Conservation (phyloP, 1,140 invertebrate genomes). For the Drosophila tristis region DNA sequence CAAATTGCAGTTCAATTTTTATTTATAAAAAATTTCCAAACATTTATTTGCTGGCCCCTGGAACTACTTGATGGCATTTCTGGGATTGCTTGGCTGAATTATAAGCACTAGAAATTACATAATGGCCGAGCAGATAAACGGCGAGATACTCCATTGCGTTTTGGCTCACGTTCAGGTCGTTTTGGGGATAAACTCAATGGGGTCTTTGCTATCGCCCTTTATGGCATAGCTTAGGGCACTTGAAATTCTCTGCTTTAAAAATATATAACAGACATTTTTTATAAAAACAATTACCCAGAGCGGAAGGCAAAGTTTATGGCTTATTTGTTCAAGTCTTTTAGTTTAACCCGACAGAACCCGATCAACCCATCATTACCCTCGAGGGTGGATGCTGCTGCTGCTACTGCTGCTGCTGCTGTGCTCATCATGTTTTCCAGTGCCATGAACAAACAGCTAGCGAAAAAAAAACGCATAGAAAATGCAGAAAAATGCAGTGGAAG, state of each 20-base stretch:
- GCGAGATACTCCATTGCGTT: neutral
- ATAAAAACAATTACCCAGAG: slow-evolving; percentile 36
- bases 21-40: slow-evolving; percentile 12
- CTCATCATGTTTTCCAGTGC: slow-evolving; percentile 79
- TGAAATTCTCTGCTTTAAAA: slow-evolving; percentile 23
- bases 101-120: neutral
- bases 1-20: slow-evolving; percentile 8
- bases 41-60: slow-evolving; percentile 11
- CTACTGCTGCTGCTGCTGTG: slow-evolving; percentile 17
- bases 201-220: neutral
- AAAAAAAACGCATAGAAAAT: slow-evolving; percentile 53
- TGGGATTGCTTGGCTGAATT: neutral
- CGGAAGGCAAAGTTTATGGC: slow-evolving; percentile 40
- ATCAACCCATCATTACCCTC: slow-evolving; percentile 24
- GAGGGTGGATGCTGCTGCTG: neutral
- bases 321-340: slow-evolving; percentile 27
- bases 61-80: neutral
- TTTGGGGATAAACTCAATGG: slow-evolving; percentile 3
- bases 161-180: slow-evolving; percentile 22
- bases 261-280: slow-evolving; percentile 5
- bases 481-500: slow-evolving; percentile 53
- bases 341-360: slow-evolving; percentile 7
- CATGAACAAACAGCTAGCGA: slow-evolving; percentile 59
- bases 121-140: neutral
- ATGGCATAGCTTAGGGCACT: slow-evolving; percentile 4